Percentiles rank a stretch among this genome's conserved stretches.
Evolutionary conservation across 1,140 invertebrate genomes (phyloP).

Genomic region (Chironomus striatipennis): DNA sequence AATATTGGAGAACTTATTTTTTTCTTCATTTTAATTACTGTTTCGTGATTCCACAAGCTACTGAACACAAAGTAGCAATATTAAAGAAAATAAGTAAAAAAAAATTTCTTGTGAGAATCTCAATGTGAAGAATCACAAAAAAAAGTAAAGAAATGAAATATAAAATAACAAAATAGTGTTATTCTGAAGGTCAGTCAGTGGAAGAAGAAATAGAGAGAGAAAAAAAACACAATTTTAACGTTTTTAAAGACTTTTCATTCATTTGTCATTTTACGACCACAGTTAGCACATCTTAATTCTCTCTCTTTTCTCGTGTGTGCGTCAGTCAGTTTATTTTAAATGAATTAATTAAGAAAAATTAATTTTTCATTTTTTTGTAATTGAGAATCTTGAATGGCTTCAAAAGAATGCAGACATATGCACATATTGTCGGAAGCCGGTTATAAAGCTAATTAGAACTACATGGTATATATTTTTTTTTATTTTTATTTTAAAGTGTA

Average conservation of each 20-base stretch:
- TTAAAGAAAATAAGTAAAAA: not conserved
- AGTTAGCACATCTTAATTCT: not conserved
- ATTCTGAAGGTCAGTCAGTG: not conserved
- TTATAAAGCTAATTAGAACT: not conserved
- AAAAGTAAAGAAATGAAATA: not conserved
- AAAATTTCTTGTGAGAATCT: constrained; percentile 12
- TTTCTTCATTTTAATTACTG: constrained; percentile 7
- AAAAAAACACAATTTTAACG: not conserved
- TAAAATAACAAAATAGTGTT: not conserved
- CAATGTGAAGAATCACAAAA: not conserved
- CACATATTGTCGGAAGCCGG: constrained; percentile 3
- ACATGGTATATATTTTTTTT: too few relatives aligned
- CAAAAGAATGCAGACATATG: not conserved
- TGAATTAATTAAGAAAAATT: not conserved
- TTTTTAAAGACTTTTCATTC: not conserved
- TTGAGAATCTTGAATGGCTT: not conserved
- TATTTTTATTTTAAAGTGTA: not conserved
- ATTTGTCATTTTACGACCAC: not conserved
- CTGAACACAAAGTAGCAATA: not conserved
- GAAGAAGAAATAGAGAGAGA: not conserved
- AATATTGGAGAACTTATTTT: not conserved
- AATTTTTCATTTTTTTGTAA: not conserved
- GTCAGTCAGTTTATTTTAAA: constrained; percentile 5
- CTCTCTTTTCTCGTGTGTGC: not conserved
- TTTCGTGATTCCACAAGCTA: constrained; percentile 5